Evolutionary conservation across 2,888 invertebrate genomes (phyloP).

Genomic region (Scaptomyza caliginosa): DNA sequence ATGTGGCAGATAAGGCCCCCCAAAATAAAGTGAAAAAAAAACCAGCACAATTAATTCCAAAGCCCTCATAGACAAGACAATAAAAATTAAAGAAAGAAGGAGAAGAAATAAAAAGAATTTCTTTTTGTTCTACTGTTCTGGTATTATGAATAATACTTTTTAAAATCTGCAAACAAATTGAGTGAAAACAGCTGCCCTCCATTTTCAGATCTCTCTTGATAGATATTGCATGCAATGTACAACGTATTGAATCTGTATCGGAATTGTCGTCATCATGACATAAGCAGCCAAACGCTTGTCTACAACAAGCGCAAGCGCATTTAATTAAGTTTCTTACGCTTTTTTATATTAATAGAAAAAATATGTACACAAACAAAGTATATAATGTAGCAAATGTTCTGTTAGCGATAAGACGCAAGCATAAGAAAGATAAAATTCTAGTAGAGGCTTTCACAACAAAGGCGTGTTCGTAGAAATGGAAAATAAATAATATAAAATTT

Average conservation of each 20-base stretch:
- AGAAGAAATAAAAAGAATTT: not conserved
- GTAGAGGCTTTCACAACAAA: constrained; percentile 40
- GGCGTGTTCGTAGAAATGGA: constrained; percentile 38
- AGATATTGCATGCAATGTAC: not conserved
- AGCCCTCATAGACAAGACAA: constrained; percentile 42
- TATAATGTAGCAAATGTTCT: constrained; percentile 25
- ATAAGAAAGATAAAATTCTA: constrained; percentile 35
- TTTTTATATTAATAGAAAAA: constrained; percentile 3
- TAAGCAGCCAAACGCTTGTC: constrained; percentile 29
- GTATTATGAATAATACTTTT: constrained; percentile 27
- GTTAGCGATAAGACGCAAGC: constrained; percentile 41
- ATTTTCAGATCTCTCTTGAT: constrained; percentile 3
- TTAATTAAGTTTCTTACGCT: constrained; percentile 58
- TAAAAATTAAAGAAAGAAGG: constrained; percentile 10
- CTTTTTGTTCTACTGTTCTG: not conserved
- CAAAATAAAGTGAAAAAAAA: constrained; percentile 12
- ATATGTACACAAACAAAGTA: constrained; percentile 11
- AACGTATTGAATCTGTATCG: constrained; percentile 26
- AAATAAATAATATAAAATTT: constrained; percentile 24
- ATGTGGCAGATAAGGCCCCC: constrained; percentile 41
- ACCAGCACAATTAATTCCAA: constrained; percentile 53
- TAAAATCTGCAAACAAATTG: constrained; percentile 37
- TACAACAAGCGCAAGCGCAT: constrained; percentile 35
- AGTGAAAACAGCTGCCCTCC: constrained; percentile 55
- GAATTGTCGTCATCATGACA: constrained; percentile 56